Evolutionary conservation across 2,888 invertebrate genomes (phyloP).

Genomic region (Campoplex nolae): DNA sequence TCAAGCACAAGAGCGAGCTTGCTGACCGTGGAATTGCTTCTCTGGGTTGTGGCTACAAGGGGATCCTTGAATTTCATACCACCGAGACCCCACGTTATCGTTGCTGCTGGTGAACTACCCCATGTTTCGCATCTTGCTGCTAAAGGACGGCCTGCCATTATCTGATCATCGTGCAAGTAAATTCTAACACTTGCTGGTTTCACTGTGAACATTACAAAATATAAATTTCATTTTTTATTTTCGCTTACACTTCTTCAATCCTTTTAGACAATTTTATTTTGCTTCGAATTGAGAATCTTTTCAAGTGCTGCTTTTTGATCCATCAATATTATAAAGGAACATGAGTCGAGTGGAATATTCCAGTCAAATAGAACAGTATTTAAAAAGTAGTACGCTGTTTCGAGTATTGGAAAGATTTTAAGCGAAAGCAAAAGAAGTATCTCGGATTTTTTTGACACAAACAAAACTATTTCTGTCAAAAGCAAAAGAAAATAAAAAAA

Average conservation of each 20-base stretch:
- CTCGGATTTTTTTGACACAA: background rate
- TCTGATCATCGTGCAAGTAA: slow-evolving; percentile 89
- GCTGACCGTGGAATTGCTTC: slow-evolving; percentile 88
- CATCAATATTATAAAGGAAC: background rate
- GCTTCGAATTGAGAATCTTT: background rate
- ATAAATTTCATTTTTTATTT: background rate
- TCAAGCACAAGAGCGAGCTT: slow-evolving; percentile 91
- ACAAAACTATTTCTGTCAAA: slow-evolving; percentile 2
- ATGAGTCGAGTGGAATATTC: background rate
- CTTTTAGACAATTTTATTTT: background rate
- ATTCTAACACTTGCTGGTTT: slow-evolving; percentile 92
- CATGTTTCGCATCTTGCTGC: slow-evolving; percentile 92
- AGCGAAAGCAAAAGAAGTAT: background rate
- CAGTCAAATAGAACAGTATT: background rate
- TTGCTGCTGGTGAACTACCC: slow-evolving; percentile 93
- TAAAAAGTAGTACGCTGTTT: background rate
- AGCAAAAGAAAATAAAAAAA: background rate
- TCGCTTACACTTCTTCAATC: too few relatives aligned
- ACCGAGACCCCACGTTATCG: slow-evolving; percentile 92
- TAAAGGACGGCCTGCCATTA: slow-evolving; percentile 91
- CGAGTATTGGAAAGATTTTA: background rate
- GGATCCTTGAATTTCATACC: slow-evolving; percentile 88
- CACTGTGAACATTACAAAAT: slow-evolving; percentile 85
- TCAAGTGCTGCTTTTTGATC: background rate
- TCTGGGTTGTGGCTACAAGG: slow-evolving; percentile 87